Base-by-base conservation (phyloP, 2,797 vertebrate species). In the Todus mexicanus region DNA sequence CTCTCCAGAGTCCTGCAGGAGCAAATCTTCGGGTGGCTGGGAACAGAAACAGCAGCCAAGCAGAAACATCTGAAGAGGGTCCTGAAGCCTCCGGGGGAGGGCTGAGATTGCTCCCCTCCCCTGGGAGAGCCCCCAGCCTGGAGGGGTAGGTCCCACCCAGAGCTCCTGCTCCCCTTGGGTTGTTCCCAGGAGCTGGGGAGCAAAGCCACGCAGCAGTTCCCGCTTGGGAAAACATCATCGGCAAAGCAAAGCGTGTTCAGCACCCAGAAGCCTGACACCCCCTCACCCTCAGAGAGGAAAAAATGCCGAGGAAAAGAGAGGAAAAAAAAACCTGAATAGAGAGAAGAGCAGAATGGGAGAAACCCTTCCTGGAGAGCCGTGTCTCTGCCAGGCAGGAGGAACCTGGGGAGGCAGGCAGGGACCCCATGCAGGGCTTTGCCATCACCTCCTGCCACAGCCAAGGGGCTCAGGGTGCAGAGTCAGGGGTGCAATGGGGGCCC, bases 361-460 rank as follows among this genome's bases (percentile, higher is more conserved):
- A 93, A 64, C 57, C 71, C 82, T 87, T 94, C 71, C 64, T 57
- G 43, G 71, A 84, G 84, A 77, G 40, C 31, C 0, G 0, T 1
- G 1, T 23, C 54, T 80, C 53, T 65, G 56, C 51, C 43, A 66
- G 37, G 56, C 78, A 35, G 72, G 17, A 76, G 82, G 18, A 21
- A 70, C 47, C 35, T 40, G 12, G 27, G 15, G 33, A 79, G 31
- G 53, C 29, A 65, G 23, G 21, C 25, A 73, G 26, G 50, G 59
- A 25, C 25, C n/a, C 29, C 2, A 13, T 8, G 22, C 37, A 65
- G 18, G 11, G 38, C 38, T 74, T 77, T 60, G 48, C 38, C 73
- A 53, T 60, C 14, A 3, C 3, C 10, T 33, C n/a, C 43, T 57
- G 33, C 29, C 21, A 54, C 0, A 0, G 27, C 10, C 0, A 9